phyloP scores from a whole-genome alignment of 1,140 invertebrate genomes.

The Heliconius hewitsoni region DNA sequence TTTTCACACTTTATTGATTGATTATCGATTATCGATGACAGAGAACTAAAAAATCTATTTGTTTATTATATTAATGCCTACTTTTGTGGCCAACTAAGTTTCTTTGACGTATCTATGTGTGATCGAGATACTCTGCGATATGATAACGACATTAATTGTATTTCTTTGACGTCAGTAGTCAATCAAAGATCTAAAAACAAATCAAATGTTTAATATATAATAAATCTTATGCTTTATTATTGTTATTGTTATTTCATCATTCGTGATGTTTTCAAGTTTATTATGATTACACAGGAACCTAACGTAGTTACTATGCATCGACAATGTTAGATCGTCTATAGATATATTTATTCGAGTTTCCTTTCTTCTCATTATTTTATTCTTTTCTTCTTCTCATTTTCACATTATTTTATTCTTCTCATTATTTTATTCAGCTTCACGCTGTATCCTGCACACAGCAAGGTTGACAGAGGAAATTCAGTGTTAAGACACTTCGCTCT shows the following conservation, averaged over 20 bases:
- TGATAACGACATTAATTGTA: slow-evolving; percentile 22
- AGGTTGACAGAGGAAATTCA: no score
- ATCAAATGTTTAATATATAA: neutral
- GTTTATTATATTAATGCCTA: neutral
- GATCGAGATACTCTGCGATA: neutral
- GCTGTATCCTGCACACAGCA: no score
- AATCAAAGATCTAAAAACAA: slow-evolving; percentile 5
- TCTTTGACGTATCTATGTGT: slow-evolving; percentile 2
- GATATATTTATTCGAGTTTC: no score
- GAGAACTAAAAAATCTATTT: neutral
- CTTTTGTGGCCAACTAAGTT: neutral
- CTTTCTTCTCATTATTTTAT: no score
- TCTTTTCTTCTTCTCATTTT: no score
- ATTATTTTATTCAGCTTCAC: no score
- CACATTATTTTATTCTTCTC: no score
- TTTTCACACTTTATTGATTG: neutral
- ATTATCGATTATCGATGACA: neutral
- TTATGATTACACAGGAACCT: neutral
- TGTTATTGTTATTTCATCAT: neutral
- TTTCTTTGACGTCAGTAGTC: slow-evolving; percentile 8
- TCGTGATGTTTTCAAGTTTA: neutral
- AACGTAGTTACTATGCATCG: no score
- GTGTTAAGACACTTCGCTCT: no score
- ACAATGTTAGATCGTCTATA: neutral
- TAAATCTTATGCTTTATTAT: no score